Base-by-base conservation (phyloP, 2,797 vertebrate species). In the Sebastes alutus region DNA sequence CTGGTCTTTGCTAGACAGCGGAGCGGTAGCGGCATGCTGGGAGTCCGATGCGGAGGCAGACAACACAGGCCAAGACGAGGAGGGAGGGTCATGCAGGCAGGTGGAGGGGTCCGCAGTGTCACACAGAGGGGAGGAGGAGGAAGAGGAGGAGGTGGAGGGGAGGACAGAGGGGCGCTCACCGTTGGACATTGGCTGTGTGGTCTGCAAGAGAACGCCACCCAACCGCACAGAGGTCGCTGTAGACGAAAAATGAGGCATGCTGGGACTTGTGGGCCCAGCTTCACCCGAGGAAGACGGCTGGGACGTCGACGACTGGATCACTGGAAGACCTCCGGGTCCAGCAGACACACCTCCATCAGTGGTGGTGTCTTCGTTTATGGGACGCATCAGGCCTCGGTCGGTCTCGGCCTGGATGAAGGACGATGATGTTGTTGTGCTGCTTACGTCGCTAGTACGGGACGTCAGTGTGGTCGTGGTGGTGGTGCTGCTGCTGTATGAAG, bases 71-170 rank as follows among this genome's bases (percentile, higher is more conserved):
- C 94, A 96, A 95, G 90, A 94, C 91, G 96, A 96, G 91, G 96
- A 96, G 92, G 96, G 82, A 94, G 94, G 96, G 89, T 96, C 97
- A 98, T 98, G 97, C 97, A 97, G 96, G 95, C 89, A 83, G 85
- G 86, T 63, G 59, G 85, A 89, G 64, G 89, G 87, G 60, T 90
- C 89, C 80, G 60, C 49, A 11, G 88, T 79, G 80, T 89, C 93
- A 92, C 87, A 96, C 96, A 92, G 92, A 95, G 94, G 94, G 95
- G 96, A 79, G 82, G 87, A 87, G 73, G 77, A 92, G 93, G 95
- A 94, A 95, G 84, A 65, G 23, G 77, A 67, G 42, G 85, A 79
- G 61, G 94, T 94, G 94, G 93, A 95, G 87, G 88, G 77, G 67
- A 56, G 78, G 66, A 83, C 82, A 87, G 75, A 80, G 63, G 91